phyloP scores from a whole-genome alignment of 37 sponge, comb jelly and placozoan genomes.

The Geodia barretti region DNA sequence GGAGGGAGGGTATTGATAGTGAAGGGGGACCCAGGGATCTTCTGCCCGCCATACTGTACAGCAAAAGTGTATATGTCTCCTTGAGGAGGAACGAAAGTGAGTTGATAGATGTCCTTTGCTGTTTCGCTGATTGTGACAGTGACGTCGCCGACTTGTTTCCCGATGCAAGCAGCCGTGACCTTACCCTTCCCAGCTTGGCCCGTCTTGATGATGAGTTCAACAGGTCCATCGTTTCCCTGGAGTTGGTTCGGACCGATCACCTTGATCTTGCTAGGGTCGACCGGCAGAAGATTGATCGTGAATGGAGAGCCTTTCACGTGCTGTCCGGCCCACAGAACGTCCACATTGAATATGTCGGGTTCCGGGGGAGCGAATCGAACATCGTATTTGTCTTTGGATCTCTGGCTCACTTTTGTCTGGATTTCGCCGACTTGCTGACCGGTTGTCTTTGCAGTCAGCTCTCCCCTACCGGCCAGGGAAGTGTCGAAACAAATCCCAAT shows the following conservation, averaged over 20 bases:
- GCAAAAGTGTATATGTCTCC: conserved; percentile 57
- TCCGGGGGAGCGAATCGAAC: conserved; percentile 59
- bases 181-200: conserved; percentile 61
- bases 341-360: conserved; percentile 46
- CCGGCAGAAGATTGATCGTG: conserved; percentile 64
- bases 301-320: conserved; percentile 79
- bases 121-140: conserved; percentile 64
- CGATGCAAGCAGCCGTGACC: conserved; percentile 51
- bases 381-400: conserved; percentile 32
- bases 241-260: conserved; percentile 59
- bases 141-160: conserved; percentile 51
- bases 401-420: conserved; percentile 36
- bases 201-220: conserved; percentile 54
- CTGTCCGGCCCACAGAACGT: conserved; percentile 59
- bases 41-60: conserved; percentile 64
- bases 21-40: conserved; percentile 76
- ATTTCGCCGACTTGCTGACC: conserved; percentile 54
- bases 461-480: conserved; percentile 35
- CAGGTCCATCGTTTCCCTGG: conserved; percentile 36
- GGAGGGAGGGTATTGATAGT: conserved; percentile 61
- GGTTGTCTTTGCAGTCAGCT: conserved; percentile 49
- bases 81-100: conserved; percentile 36
- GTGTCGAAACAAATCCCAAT: conserved; percentile 47
- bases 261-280: conserved; percentile 47
- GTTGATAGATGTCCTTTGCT: conserved; percentile 35